Conservation (phyloP, 2,113 vertebrate species). For the Daboia siamensis region DNA sequence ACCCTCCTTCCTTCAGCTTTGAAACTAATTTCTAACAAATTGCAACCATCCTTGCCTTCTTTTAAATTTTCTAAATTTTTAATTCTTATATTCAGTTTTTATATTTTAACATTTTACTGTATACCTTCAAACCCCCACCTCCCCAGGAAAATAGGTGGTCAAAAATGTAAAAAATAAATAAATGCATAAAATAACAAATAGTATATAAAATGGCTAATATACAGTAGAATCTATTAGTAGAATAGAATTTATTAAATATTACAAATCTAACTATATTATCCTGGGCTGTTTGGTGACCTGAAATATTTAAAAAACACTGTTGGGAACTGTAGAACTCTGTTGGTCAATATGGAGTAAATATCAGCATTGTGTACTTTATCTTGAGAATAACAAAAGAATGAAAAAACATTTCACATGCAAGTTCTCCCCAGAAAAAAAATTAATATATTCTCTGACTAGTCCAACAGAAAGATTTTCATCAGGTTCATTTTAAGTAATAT, state of each 20-base stretch:
- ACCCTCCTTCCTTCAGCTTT: not conserved
- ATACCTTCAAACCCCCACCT: not conserved
- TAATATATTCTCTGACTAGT: not conserved
- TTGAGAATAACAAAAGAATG: not conserved
- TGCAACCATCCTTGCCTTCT: not conserved
- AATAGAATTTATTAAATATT: not conserved
- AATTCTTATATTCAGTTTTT: not conserved
- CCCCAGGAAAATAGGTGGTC: not conserved
- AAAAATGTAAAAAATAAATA: too few relatives aligned
- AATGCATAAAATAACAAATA: not conserved
- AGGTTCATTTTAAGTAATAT: not conserved
- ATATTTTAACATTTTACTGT: not conserved
- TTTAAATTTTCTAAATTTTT: not conserved
- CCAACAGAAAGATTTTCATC: not conserved
- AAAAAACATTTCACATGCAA: not conserved
- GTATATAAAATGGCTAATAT: not conserved
- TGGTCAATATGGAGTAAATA: not conserved
- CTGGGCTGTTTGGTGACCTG: not conserved
- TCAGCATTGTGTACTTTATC: not conserved
- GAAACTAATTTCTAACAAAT: not conserved
- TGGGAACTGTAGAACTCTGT: not conserved
- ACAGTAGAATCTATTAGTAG: not conserved
- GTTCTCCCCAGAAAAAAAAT: not conserved
- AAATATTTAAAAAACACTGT: not conserved
- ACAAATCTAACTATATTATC: not conserved